These are phyloP conservation scores for Pseudanteris insignis DNA, from an alignment of 2,888 invertebrate species.

Conservation along the genomic window DNA sequence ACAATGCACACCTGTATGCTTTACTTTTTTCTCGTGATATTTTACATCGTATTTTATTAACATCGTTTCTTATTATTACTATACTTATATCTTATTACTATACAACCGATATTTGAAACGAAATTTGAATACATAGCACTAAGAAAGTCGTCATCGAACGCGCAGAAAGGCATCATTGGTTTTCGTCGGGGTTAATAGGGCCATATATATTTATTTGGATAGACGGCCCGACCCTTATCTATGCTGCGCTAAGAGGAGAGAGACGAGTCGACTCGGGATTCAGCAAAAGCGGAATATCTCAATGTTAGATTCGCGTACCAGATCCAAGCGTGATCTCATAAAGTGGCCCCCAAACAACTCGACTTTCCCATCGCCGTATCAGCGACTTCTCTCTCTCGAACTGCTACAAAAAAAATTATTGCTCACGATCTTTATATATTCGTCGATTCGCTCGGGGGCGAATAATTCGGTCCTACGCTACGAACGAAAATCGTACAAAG, in stretches of 20 bases:
- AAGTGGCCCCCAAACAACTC: constrained; percentile 57
- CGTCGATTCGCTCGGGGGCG: constrained; percentile 54
- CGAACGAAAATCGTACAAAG: constrained; percentile 42
- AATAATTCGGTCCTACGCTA: constrained; percentile 56
- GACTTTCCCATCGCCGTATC: constrained; percentile 48
- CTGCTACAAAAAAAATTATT: constrained; percentile 60
- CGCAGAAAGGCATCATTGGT: constrained; percentile 54
- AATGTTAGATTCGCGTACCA: constrained; percentile 54
- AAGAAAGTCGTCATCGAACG: constrained; percentile 28
- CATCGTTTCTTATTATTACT: background rate
- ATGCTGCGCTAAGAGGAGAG: constrained; percentile 39
- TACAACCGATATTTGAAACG: background rate
- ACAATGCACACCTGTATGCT: no score
- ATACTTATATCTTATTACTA: no score
- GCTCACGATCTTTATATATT: constrained; percentile 62
- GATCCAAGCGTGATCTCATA: constrained; percentile 62
- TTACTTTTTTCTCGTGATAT: no score
- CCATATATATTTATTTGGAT: constrained; percentile 62
- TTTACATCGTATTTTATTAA: no score
- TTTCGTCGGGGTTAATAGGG: constrained; percentile 57
- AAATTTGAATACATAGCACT: constrained; percentile 17
- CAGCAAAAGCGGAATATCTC: constrained; percentile 51
- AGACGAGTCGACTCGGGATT: constrained; percentile 52
- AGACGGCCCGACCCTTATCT: constrained; percentile 55
- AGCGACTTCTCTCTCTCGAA: constrained; percentile 45